Evolutionary conservation across 2,797 vertebrate species (phyloP).

Genomic region (Anolis apletophallus): DNA sequence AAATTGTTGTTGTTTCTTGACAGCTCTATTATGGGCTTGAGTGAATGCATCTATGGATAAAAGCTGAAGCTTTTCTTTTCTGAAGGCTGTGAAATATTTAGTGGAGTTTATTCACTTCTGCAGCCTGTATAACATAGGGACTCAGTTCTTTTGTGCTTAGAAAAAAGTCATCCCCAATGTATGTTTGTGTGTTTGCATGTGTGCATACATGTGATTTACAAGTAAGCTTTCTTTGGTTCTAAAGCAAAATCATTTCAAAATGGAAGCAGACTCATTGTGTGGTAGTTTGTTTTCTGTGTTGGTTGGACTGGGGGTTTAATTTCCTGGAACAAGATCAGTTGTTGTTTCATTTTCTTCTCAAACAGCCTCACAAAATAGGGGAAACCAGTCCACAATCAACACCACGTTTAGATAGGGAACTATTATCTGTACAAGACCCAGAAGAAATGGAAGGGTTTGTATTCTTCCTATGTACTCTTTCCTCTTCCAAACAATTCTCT

Average conservation of each 20-base stretch:
- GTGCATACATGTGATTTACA: not conserved
- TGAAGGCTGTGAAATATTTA: not conserved
- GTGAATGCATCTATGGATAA: conserved; percentile 21
- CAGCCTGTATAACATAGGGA: not conserved
- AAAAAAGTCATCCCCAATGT: not conserved
- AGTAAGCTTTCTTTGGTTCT: not conserved
- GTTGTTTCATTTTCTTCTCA: not conserved
- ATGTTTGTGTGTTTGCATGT: not conserved
- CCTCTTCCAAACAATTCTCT: not conserved
- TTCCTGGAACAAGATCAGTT: not conserved
- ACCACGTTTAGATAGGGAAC: not conserved
- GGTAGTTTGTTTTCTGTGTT: not conserved
- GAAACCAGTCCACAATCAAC: not conserved
- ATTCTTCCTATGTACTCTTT: not conserved
- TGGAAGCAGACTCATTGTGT: not conserved
- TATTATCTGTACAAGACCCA: not conserved
- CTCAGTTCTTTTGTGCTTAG: not conserved
- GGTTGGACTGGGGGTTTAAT: not conserved
- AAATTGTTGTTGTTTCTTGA: conserved; percentile 11
- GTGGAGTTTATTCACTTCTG: not conserved
- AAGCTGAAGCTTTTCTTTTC: not conserved
- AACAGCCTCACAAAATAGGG: not conserved
- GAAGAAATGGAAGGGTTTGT: not conserved
- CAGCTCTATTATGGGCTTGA: not conserved
- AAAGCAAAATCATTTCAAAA: not conserved